Evolutionary conservation across 2,797 vertebrate genomes (phyloP).

Genomic region (Acrocephalus scirpaceus): DNA sequence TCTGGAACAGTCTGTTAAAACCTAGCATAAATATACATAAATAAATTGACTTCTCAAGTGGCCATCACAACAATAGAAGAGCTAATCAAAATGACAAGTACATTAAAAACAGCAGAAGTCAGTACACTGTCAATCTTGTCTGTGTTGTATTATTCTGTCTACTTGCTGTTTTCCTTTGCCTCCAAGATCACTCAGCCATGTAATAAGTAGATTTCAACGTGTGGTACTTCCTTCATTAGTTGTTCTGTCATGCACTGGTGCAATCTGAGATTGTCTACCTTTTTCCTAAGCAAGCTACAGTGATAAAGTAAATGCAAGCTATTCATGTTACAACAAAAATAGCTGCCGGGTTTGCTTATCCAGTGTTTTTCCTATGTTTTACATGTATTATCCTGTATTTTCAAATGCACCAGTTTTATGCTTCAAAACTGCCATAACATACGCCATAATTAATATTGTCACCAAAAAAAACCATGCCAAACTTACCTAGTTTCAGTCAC

Average conservation of each 20-base stretch:
- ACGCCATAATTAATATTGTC: background rate
- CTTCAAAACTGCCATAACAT: background rate
- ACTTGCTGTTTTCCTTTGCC: background rate
- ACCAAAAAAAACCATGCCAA: too few relatives aligned
- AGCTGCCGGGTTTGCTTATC: background rate
- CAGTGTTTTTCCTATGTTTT: background rate
- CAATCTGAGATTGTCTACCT: background rate
- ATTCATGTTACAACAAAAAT: background rate
- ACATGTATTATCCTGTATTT: background rate
- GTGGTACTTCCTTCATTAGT: background rate
- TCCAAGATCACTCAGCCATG: background rate
- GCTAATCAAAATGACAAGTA: background rate
- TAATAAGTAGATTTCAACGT: conserved; percentile 5
- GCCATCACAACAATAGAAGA: background rate
- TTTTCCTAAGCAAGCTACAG: background rate
- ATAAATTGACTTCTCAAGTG: background rate
- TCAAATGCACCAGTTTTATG: background rate
- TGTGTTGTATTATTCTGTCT: background rate
- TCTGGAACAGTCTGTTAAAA: background rate
- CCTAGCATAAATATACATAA: background rate
- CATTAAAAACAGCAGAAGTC: background rate
- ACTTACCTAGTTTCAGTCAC: background rate
- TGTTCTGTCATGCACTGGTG: background rate
- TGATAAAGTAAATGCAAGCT: background rate
- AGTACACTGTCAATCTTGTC: background rate